These are phyloP conservation scores for Cotesia chilonis DNA, from an alignment of 1,140 invertebrate genomes.

Conservation along the genomic window DNA sequence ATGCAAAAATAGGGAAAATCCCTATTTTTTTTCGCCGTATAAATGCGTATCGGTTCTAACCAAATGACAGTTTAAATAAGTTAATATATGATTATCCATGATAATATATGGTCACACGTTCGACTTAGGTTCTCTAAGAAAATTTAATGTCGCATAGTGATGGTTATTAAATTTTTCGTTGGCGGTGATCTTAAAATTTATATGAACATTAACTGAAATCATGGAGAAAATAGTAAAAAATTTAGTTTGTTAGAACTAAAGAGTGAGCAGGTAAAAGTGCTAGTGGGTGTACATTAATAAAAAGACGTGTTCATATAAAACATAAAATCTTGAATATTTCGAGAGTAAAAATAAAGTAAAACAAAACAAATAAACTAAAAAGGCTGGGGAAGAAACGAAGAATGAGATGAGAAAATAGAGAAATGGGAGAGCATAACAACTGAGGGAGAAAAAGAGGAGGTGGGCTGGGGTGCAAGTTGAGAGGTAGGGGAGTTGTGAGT, in stretches of 20 bases:
- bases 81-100: too few species aligned
- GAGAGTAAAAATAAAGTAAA: slow-evolving; percentile 29
- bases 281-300: background rate
- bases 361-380: background rate
- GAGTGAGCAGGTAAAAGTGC: background rate
- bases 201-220: too few species aligned
- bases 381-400: background rate
- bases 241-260: slow-evolving; percentile 6
- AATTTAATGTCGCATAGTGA: too few species aligned
- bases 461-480: slow-evolving; percentile 28
- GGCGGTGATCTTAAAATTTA: too few species aligned
- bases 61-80: too few species aligned
- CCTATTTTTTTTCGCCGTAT: too few species aligned
- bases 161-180: too few species aligned
- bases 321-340: slow-evolving; percentile 14
- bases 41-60: too few species aligned
- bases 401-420: slow-evolving; percentile 8
- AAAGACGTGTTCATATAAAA: background rate
- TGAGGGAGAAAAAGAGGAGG: background rate
- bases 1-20: too few species aligned
- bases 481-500: slow-evolving; percentile 25
- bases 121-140: too few species aligned
- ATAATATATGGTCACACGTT: too few species aligned
- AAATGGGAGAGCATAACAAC: slow-evolving; percentile 33
- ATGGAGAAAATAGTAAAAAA: too few species aligned